These are phyloP conservation scores for Podocnemis expansa DNA, from an alignment of 2,113 vertebrate genomes.

Conservation along the genomic window DNA sequence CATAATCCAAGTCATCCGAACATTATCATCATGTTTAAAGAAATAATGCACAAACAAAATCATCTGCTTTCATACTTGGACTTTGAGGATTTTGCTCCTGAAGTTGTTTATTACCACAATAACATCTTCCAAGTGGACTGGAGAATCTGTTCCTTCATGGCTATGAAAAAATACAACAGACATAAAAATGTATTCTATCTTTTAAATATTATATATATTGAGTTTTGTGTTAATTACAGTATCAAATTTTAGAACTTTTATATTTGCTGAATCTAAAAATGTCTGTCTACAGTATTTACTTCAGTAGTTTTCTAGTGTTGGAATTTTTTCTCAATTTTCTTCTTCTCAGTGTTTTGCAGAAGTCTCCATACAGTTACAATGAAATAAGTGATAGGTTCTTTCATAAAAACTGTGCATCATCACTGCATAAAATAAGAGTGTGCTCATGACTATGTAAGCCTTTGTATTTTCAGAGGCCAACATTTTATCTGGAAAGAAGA, in stretches of 20 bases:
- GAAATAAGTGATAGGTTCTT: neutral
- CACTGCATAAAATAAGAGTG: neutral
- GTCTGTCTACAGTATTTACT: neutral
- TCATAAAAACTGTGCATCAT: neutral
- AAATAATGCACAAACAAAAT: neutral
- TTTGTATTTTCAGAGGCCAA: neutral
- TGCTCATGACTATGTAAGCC: neutral
- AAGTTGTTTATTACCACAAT: conserved; percentile 91
- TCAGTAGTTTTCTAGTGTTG: neutral
- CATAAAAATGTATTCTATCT: neutral
- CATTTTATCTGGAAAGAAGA: neutral
- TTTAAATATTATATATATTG: neutral
- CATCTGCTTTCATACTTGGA: conserved; percentile 83
- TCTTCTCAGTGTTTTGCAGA: neutral
- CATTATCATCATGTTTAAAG: neutral
- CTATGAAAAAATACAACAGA: conserved; percentile 67
- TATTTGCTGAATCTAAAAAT: neutral
- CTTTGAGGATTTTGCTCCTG: conserved; percentile 95
- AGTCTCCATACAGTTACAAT: neutral
- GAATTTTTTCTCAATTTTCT: neutral
- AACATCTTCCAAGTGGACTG: conserved; percentile 79
- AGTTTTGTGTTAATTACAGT: neutral
- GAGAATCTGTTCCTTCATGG: conserved; percentile 92
- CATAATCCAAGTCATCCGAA: neutral
- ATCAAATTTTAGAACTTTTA: neutral